A percentile compares a stretch with the other conserved stretches of the same genome.
These are phyloP conservation scores for Oryzias celebensis DNA, from an alignment of 2,113 vertebrate species.

Conservation along the genomic window DNA sequence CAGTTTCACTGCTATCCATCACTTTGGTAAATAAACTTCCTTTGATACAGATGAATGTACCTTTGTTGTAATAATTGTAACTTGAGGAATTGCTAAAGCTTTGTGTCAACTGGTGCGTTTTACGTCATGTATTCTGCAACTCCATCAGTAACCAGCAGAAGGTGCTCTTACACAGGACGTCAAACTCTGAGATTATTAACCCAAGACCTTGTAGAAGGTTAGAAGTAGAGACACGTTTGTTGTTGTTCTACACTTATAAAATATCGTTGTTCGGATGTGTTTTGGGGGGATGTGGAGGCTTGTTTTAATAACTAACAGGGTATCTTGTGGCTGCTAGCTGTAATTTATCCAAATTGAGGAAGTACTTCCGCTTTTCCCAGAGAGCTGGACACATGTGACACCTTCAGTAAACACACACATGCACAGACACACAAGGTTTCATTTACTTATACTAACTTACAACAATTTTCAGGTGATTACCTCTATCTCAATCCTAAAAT, in stretches of 20 bases:
- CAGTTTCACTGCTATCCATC: too few species aligned
- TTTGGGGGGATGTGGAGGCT: neutral
- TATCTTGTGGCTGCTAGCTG: conserved; percentile 16
- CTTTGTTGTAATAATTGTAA: neutral
- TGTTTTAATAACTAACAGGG: conserved; percentile 7
- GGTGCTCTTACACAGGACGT: conserved; percentile 59
- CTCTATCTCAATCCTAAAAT: neutral
- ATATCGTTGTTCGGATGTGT: neutral
- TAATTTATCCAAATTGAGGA: conserved; percentile 25
- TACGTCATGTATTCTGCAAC: conserved; percentile 26
- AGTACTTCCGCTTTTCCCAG: conserved; percentile 48
- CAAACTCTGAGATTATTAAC: conserved; percentile 20
- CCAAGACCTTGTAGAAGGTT: neutral
- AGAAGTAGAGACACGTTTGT: neutral
- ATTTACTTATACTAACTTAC: neutral
- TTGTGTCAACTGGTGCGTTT: neutral
- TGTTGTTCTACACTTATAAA: neutral
- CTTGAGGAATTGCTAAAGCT: neutral
- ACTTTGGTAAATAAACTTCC: too few species aligned
- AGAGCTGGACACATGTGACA: conserved; percentile 24
- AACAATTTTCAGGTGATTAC: conserved; percentile 9
- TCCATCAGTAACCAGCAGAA: conserved; percentile 59
- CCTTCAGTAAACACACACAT: neutral
- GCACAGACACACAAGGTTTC: neutral
- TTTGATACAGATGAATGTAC: too few species aligned